Evolutionary conservation across 1,140 invertebrate genomes (phyloP).

Genomic region (Apis florea): DNA sequence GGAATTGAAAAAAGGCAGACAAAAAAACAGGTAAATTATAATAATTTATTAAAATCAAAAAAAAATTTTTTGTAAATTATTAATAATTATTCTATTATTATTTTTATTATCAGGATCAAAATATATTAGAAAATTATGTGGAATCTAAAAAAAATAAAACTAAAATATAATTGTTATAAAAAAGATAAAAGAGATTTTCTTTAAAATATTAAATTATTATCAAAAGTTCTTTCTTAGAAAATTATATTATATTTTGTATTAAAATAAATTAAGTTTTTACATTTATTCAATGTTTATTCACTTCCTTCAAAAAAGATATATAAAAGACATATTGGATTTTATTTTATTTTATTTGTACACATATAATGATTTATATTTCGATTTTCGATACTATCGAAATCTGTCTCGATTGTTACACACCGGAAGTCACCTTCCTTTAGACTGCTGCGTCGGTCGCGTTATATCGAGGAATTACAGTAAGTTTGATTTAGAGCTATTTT

Average conservation of each 20-base stretch:
- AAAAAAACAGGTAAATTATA: background rate
- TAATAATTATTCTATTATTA: background rate
- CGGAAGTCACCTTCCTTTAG: slow-evolving; percentile 39
- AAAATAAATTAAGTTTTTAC: slow-evolving; percentile 30
- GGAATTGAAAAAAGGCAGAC: background rate
- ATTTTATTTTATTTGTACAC: too few relatives aligned
- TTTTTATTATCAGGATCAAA: slow-evolving; percentile 9
- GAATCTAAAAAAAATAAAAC: background rate
- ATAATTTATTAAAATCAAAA: background rate
- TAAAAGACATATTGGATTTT: background rate
- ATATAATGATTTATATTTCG: slow-evolving; percentile 1
- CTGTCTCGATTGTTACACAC: background rate
- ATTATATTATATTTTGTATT: background rate
- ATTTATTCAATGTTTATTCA: background rate
- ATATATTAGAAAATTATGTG: background rate
- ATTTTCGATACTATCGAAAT: slow-evolving; percentile 45
- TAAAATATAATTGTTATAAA: background rate
- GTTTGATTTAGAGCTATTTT: slow-evolving; percentile 54
- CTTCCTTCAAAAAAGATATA: background rate
- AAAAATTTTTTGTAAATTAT: background rate
- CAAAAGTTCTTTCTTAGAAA: background rate
- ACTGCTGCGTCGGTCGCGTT: slow-evolving; percentile 44
- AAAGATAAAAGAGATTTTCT: slow-evolving; percentile 31
- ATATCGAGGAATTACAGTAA: slow-evolving; percentile 31
- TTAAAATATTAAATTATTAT: slow-evolving; percentile 11